phyloP scores from a whole-genome alignment of 2,797 vertebrate species.

The Microctenopoma steveboyesi region DNA sequence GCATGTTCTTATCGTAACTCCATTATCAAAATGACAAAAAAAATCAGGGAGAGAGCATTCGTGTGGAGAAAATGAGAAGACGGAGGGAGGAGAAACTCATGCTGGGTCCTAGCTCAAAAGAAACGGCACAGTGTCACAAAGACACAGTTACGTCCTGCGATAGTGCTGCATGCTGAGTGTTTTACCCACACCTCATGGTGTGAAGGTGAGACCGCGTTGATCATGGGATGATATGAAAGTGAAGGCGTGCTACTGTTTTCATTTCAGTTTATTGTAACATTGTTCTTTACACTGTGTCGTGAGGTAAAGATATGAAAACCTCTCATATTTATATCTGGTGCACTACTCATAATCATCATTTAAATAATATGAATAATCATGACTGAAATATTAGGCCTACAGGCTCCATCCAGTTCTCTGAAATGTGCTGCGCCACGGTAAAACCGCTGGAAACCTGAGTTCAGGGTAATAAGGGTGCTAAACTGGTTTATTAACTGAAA shows the following conservation, averaged over 20 bases:
- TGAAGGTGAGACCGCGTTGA: constrained; percentile 13
- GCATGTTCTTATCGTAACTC: constrained; percentile 34
- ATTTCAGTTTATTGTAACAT: neutral
- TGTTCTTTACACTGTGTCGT: too few relatives aligned
- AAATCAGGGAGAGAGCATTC: neutral
- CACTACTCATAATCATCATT: too few relatives aligned
- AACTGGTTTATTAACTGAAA: too few relatives aligned
- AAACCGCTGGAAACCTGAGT: too few relatives aligned
- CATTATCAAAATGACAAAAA: constrained; percentile 30
- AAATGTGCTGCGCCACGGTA: too few relatives aligned
- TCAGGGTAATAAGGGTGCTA: too few relatives aligned
- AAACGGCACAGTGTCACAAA: constrained; percentile 14
- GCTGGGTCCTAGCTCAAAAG: constrained; percentile 24
- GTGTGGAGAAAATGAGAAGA: neutral
- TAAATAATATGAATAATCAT: too few relatives aligned
- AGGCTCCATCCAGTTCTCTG: too few relatives aligned
- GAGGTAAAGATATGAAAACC: too few relatives aligned
- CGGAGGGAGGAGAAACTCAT: neutral
- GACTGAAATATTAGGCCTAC: too few relatives aligned
- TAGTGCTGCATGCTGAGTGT: constrained; percentile 19
- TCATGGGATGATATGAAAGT: neutral
- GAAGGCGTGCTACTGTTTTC: neutral
- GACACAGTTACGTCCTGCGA: neutral
- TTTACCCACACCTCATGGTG: constrained; percentile 21
- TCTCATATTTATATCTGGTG: too few relatives aligned